Conservation (phyloP, 2,888 invertebrate genomes). For the Ochlodes sylvanus region DNA sequence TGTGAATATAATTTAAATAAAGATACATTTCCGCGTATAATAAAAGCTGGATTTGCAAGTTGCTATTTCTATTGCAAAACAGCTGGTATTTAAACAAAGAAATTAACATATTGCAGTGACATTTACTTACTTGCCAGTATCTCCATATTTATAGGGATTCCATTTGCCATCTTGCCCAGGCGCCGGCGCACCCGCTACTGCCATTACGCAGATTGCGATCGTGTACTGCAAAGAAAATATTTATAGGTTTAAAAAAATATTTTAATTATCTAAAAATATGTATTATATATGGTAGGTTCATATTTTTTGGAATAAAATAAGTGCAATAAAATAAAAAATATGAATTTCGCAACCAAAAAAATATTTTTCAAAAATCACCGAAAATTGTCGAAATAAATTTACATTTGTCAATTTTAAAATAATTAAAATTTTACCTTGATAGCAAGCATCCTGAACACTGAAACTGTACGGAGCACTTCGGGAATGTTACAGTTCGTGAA, state of each 20-base stretch:
- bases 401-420: background rate
- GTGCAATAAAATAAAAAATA: too few relatives aligned
- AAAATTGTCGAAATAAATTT: too few relatives aligned
- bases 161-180: constrained; percentile 70
- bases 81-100: constrained; percentile 28
- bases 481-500: constrained; percentile 59
- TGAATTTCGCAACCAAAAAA: background rate
- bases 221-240: constrained; percentile 58
- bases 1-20: background rate
- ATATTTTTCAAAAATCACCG: background rate
- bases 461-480: constrained; percentile 48
- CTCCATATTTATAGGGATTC: constrained; percentile 72
- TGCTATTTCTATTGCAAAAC: constrained; percentile 14
- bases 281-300: too few relatives aligned
- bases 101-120: constrained; percentile 48
- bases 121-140: constrained; percentile 77
- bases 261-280: too few relatives aligned
- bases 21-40: background rate
- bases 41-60: constrained; percentile 6
- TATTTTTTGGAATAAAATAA: too few relatives aligned
- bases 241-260: background rate
- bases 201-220: constrained; percentile 65
- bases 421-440: constrained; percentile 54
- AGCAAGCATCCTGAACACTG: constrained; percentile 71
- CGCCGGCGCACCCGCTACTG: constrained; percentile 54